Evolutionary conservation across 2,113 vertebrate species (phyloP), one percentile per base, ranked within the genome.

Genomic region (Carassius auratus): DNA sequence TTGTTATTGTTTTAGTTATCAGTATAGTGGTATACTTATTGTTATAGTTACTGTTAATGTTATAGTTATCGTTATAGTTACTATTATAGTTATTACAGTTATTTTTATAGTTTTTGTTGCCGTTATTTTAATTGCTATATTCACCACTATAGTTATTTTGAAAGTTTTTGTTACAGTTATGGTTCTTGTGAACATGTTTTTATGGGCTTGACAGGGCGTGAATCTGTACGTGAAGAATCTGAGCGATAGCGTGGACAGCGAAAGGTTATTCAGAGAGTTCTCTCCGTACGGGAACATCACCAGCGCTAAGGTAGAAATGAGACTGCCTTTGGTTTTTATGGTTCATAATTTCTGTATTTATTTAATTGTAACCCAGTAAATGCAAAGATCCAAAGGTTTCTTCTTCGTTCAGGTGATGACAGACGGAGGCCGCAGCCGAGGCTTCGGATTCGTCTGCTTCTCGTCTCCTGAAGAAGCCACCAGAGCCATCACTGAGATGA

Each of bases 191-290:
- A 30, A 89, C 71, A 17, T 7, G 3, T 57, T 59, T 55, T 33
- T 42, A 36, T 36, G 2, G 17, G 89, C 91, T 79, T 38, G 6
- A 21, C 82, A 99, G 97, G 98, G 98, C 68, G 97, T 99, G 87
- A 99, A 99, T 87, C 94, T 99, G 90, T 99, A 99, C 0, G 96
- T 99, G 90, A 99, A 99, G 94, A 99, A 99, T 90, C 96, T 99
- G 62, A 98, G 99, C 89, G 98, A 99, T 88, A 96, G 97, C 12
- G 97, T 99, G 62, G 97, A 99, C 87, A 97, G 98, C 78, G 97
- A 99, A 62, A 96, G 96, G 83, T 93, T 99, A 52, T 92, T 97
- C 48, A 98, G 98, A 92, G 98, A 99, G 87, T 99, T 99, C 89
- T 95, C 95, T 5, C 97, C 97, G 0, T 99, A 98, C 83, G 98